These are phyloP conservation scores for Daubentonia madagascariensis DNA, from an alignment of 2,113 vertebrate species.

Conservation along the genomic window DNA sequence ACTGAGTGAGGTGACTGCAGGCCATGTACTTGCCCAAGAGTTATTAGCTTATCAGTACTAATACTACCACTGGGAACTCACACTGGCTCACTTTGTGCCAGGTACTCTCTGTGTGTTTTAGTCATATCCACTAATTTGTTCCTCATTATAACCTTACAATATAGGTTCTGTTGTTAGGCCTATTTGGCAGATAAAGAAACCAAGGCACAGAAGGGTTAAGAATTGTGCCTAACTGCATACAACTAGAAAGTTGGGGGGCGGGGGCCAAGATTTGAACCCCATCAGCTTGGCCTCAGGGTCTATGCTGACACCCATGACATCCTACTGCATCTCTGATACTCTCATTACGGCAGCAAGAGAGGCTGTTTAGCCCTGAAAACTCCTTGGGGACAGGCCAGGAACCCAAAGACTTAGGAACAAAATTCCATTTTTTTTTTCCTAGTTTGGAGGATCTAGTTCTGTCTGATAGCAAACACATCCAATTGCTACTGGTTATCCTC, in stretches of 20 bases:
- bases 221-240: not conserved
- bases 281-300: not conserved
- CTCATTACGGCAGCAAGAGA: not conserved
- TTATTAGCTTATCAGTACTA: not conserved
- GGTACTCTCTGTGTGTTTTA: not conserved
- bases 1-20: not conserved
- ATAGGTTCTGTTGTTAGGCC: not conserved
- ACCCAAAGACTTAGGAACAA: not conserved
- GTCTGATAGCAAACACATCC: not conserved
- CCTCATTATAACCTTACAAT: not conserved
- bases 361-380: not conserved
- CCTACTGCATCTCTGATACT: not conserved
- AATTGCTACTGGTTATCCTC: not conserved
- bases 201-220: not conserved
- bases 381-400: not conserved
- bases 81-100: not conserved
- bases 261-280: not conserved
- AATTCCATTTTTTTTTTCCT: not conserved
- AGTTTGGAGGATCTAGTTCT: not conserved
- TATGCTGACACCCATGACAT: not conserved
- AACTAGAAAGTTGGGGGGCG: not conserved
- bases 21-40: not conserved
- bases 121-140: not conserved
- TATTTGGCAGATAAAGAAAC: not conserved
- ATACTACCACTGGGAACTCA: rapidly evolving